Evolutionary conservation across 1,140 invertebrate species (phyloP).

Genomic region (Polyergus mexicanus): DNA sequence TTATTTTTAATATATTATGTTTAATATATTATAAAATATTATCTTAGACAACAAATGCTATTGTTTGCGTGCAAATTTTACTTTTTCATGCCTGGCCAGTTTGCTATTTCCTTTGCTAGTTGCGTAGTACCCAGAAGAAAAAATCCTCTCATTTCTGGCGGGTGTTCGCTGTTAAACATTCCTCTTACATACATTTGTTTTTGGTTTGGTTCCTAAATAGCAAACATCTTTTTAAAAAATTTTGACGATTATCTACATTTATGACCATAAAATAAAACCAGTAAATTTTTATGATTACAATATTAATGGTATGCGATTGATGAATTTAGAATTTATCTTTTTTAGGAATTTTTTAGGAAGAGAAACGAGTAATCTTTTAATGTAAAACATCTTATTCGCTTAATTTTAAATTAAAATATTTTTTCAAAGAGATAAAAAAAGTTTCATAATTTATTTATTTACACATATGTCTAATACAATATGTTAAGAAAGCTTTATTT

Average conservation of each 20-base stretch:
- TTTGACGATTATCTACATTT: neutral
- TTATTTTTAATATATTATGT: constrained; percentile 12
- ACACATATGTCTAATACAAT: no score
- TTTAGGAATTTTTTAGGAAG: neutral
- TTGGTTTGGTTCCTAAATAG: constrained; percentile 82
- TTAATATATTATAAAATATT: constrained; percentile 5
- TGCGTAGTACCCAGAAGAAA: constrained; percentile 72
- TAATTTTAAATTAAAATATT: neutral
- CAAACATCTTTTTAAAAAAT: constrained; percentile 5
- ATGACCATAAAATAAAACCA: neutral
- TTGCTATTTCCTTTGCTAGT: constrained; percentile 75
- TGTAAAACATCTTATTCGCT: constrained; percentile 1
- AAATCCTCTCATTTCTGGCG: constrained; percentile 75
- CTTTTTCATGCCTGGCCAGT: constrained; percentile 81
- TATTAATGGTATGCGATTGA: neutral
- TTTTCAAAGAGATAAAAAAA: neutral
- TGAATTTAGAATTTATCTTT: neutral
- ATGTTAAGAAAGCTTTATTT: neutral
- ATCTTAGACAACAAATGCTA: constrained; percentile 38
- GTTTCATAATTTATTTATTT: neutral
- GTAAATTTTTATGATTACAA: neutral
- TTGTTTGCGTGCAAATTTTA: constrained; percentile 42
- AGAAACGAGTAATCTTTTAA: neutral
- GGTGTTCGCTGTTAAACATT: constrained; percentile 76
- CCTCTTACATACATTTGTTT: constrained; percentile 80